A percentile compares a stretch with the other conserved stretches of the same genome.
These are phyloP conservation scores for Magallana nippona DNA, from an alignment of 2,888 invertebrate genomes.

Conservation along the genomic window DNA sequence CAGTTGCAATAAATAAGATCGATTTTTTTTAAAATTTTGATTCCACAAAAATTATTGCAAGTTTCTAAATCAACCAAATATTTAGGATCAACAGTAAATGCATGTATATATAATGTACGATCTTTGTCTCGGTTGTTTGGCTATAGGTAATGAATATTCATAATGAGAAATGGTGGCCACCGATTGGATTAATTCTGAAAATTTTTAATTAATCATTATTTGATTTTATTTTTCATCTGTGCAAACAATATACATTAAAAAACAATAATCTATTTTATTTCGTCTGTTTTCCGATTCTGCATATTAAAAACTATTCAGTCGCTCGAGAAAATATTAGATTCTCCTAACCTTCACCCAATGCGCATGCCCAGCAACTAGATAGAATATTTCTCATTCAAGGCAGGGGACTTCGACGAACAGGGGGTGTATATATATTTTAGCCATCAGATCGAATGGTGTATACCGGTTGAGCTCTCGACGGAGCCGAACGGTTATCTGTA, in stretches of 20 bases:
- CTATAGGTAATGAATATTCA: too few species aligned
- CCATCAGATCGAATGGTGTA: slow-evolving; percentile 51
- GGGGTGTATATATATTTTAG: slow-evolving; percentile 56
- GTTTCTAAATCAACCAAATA: too few species aligned
- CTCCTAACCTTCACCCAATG: slow-evolving; percentile 45
- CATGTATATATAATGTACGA: too few species aligned
- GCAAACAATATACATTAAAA: too few species aligned
- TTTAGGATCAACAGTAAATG: too few species aligned
- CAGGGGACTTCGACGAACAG: slow-evolving; percentile 46
- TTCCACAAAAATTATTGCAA: too few species aligned
- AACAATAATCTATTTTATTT: slow-evolving; percentile 18
- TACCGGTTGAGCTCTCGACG: slow-evolving; percentile 54
- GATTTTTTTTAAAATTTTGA: too few species aligned
- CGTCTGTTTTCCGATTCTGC: not conserved
- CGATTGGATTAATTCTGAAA: not conserved
- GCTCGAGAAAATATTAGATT: slow-evolving; percentile 24
- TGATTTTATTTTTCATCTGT: not conserved
- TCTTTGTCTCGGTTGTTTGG: too few species aligned
- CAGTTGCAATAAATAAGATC: too few species aligned
- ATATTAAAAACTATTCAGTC: not conserved
- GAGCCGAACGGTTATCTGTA: slow-evolving; percentile 47
- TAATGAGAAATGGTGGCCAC: not conserved
- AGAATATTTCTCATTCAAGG: slow-evolving; percentile 50
- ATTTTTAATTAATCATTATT: not conserved
- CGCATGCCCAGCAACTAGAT: slow-evolving; percentile 54